Conservation (phyloP, 1,140 invertebrate species). For the Heliothis subflexa region DNA sequence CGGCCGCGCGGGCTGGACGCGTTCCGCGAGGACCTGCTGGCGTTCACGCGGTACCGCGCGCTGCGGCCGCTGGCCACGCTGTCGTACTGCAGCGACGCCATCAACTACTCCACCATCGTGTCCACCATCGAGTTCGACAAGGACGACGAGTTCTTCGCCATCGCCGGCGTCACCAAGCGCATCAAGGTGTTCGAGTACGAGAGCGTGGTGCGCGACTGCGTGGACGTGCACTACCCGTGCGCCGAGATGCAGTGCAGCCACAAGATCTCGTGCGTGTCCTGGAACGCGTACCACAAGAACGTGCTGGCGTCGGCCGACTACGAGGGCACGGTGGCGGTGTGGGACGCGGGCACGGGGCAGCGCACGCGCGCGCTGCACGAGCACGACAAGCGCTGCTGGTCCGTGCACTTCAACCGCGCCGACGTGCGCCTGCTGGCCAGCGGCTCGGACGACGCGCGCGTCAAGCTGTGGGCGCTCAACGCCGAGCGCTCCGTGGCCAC, state of each 20-base stretch:
- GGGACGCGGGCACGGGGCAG: slow-evolving; percentile 95
- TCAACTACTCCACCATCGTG: slow-evolving; percentile 96
- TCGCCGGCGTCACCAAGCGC: slow-evolving; percentile 97
- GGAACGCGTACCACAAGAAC: slow-evolving; percentile 97
- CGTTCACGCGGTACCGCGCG: slow-evolving; percentile 94
- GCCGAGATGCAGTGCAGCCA: slow-evolving; percentile 97
- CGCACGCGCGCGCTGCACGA: slow-evolving; percentile 93
- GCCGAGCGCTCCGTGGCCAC: slow-evolving; percentile 94
- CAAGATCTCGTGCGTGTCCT: slow-evolving; percentile 98
- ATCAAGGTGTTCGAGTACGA: slow-evolving; percentile 98
- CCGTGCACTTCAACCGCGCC: slow-evolving; percentile 97
- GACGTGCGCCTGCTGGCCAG: slow-evolving; percentile 97
- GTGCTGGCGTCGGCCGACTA: slow-evolving; percentile 97
- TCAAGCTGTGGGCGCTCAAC: slow-evolving; percentile 97
- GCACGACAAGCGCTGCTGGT: slow-evolving; percentile 98
- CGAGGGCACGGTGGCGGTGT: slow-evolving; percentile 97
- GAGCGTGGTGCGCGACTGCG: slow-evolving; percentile 93
- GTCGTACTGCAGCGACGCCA: slow-evolving; percentile 95
- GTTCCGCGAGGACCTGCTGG: slow-evolving; percentile 95
- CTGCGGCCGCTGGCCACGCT: slow-evolving; percentile 94
- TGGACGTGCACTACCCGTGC: slow-evolving; percentile 96
- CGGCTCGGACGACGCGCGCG: slow-evolving; percentile 97
- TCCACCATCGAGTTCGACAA: slow-evolving; percentile 99
- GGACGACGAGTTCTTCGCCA: slow-evolving; percentile 98
- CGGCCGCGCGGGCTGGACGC: slow-evolving; percentile 87